Evolutionary conservation across 2,113 vertebrate species (phyloP).

Genomic region (Coreoperca whiteheadi): DNA sequence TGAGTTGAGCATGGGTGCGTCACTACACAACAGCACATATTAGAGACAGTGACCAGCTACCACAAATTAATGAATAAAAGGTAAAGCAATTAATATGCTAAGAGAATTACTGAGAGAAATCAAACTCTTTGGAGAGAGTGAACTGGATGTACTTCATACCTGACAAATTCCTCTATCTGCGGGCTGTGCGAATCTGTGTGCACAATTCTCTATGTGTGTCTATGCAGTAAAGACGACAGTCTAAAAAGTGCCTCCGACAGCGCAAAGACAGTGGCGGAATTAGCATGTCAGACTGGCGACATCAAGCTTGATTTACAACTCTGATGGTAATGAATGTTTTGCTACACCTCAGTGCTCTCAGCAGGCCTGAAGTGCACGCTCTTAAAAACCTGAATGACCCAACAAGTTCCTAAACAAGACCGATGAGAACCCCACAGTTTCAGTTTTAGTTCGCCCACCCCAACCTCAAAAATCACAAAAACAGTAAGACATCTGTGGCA

Average conservation of each 20-base stretch:
- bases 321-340: not conserved
- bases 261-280: not conserved
- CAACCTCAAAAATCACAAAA: not conserved
- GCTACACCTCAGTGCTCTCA: not conserved
- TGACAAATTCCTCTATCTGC: not conserved
- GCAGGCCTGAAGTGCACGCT: not conserved
- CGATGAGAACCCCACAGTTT: not conserved
- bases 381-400: not conserved
- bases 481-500: not conserved
- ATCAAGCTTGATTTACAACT: not conserved
- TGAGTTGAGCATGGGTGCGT: not conserved
- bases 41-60: not conserved
- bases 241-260: not conserved
- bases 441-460: not conserved
- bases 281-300: not conserved
- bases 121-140: not conserved
- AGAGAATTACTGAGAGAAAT: not conserved
- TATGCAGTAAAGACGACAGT: not conserved
- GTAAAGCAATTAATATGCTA: not conserved
- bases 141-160: not conserved
- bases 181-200: not conserved
- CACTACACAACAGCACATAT: no score
- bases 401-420: not conserved
- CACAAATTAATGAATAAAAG: not conserved
- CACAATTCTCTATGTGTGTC: not conserved